phyloP scores from a whole-genome alignment of 2,113 vertebrate genomes.

The Lagopus leucura region DNA sequence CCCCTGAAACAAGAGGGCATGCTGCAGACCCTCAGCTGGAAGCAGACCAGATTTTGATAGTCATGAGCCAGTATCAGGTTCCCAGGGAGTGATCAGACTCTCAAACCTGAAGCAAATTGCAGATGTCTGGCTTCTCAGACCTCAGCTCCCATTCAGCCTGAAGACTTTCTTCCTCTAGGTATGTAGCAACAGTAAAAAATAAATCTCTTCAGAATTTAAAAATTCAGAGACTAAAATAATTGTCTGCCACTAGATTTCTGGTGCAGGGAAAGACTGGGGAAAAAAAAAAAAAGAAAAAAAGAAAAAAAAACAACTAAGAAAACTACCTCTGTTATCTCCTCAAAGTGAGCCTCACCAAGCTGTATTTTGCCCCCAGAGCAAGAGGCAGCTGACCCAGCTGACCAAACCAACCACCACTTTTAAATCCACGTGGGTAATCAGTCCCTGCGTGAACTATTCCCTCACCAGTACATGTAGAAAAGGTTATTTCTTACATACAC shows the following conservation, averaged over 20 bases:
- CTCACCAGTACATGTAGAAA: neutral
- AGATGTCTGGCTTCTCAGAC: neutral
- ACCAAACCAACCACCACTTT: neutral
- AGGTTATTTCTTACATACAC: neutral
- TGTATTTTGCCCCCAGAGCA: neutral
- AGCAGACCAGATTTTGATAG: neutral
- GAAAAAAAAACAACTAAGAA: no score
- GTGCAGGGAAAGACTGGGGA: accelerated
- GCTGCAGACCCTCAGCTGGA: neutral
- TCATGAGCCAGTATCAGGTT: neutral
- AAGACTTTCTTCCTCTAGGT: neutral
- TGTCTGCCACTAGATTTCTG: neutral
- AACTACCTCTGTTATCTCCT: no score
- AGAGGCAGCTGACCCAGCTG: neutral
- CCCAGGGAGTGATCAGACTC: neutral
- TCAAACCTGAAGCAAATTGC: neutral
- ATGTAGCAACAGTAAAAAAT: neutral
- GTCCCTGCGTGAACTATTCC: neutral
- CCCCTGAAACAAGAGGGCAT: neutral
- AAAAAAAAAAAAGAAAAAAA: no score
- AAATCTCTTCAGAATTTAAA: neutral
- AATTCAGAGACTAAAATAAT: neutral
- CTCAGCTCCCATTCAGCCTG: neutral
- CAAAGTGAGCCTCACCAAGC: neutral
- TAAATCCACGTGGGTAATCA: neutral